phyloP scores from a whole-genome alignment of 2,888 invertebrate genomes.

The Synanthedon andrenaeformis region DNA sequence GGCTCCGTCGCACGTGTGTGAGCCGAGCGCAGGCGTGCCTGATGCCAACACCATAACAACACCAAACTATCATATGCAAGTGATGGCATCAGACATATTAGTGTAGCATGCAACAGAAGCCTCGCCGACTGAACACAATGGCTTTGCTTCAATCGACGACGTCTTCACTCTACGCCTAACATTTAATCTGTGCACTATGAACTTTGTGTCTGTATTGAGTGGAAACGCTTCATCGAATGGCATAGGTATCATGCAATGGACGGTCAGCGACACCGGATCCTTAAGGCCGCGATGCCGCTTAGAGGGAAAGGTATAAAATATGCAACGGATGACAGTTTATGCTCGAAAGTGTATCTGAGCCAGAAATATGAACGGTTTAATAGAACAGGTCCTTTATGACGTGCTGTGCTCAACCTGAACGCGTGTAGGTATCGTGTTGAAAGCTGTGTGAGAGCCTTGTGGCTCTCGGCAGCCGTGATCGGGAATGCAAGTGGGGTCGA shows the following conservation, averaged over 20 bases:
- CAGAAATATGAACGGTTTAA: conserved; percentile 40
- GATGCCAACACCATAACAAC: conserved; percentile 23
- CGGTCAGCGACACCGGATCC: conserved; percentile 54
- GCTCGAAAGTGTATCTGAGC: conserved; percentile 54
- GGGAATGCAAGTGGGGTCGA: conserved; percentile 65
- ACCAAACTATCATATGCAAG: not conserved
- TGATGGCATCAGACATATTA: conserved; percentile 9
- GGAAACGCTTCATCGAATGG: conserved; percentile 42
- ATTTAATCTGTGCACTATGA: conserved; percentile 46
- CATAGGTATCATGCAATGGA: conserved; percentile 55
- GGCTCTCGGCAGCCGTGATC: conserved; percentile 57
- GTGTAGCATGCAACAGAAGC: conserved; percentile 55
- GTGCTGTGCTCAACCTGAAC: conserved; percentile 62
- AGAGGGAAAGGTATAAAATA: conserved; percentile 71
- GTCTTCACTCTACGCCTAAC: conserved; percentile 38
- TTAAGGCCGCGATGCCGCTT: conserved; percentile 55
- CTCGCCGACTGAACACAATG: conserved; percentile 27
- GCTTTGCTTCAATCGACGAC: conserved; percentile 28
- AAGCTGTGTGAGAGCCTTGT: conserved; percentile 57
- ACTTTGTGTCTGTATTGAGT: conserved; percentile 43
- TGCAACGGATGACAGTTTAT: conserved; percentile 59
- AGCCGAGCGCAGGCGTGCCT: conserved; percentile 13
- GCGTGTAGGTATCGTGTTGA: conserved; percentile 61
- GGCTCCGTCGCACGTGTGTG: conserved; percentile 59
- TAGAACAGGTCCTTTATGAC: conserved; percentile 19